Conservation (phyloP, 2,113 vertebrate genomes). For the Amblyornis subalaris region DNA sequence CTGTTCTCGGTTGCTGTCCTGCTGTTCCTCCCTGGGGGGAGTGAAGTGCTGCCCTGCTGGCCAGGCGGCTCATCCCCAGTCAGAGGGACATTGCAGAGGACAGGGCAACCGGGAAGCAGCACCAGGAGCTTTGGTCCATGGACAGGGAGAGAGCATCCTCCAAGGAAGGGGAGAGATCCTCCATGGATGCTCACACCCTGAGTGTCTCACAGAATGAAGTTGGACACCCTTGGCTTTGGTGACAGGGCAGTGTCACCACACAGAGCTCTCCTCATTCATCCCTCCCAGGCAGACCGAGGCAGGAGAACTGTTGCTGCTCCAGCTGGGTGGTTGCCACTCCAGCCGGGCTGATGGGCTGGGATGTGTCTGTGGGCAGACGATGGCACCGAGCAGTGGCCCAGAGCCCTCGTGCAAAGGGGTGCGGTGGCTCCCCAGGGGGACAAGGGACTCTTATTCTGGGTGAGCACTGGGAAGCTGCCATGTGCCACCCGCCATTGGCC, state of each 20-base stretch:
- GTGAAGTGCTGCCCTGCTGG: not conserved
- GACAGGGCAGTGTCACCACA: not conserved
- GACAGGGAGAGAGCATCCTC: not conserved
- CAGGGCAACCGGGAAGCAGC: not conserved
- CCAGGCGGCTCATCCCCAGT: not conserved
- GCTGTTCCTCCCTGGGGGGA: not conserved
- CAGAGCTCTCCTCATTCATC: not conserved
- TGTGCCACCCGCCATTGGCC: not conserved
- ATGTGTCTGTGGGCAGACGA: fast-evolving
- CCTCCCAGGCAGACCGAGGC: fast-evolving
- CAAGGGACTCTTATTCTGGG: not conserved
- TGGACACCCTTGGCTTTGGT: not conserved
- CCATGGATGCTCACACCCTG: not conserved
- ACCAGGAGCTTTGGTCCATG: not conserved
- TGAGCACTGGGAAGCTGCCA: not conserved
- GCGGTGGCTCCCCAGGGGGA: not conserved
- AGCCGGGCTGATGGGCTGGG: fast-evolving
- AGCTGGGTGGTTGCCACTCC: not conserved
- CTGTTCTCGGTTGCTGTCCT: not conserved
- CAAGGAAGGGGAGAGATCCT: not conserved
- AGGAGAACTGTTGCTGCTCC: fast-evolving
- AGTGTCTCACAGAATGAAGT: fast-evolving
- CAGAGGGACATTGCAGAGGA: fast-evolving
- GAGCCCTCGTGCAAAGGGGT: fast-evolving
- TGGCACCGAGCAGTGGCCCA: fast-evolving